A percentile compares a stretch with the other conserved stretches of the same genome.
Conservation (phyloP, 2,113 vertebrate species). For the Lampris incognitus region DNA sequence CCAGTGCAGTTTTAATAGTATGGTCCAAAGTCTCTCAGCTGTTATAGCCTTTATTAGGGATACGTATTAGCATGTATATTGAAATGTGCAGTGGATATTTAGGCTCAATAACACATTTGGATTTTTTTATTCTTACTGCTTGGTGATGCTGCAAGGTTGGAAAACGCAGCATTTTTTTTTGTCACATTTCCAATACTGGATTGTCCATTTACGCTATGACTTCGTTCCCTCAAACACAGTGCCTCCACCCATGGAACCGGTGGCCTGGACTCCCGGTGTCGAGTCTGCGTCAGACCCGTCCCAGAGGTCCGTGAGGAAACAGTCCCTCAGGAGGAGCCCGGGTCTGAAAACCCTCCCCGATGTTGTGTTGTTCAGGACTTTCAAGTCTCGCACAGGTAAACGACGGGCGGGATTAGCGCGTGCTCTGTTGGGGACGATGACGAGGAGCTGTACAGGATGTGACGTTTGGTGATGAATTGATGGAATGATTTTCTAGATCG, state of each 20-base stretch:
- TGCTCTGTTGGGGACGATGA: too few relatives aligned
- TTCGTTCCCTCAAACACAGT: conserved; percentile 45
- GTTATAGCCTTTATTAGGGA: too few relatives aligned
- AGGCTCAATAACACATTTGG: too few relatives aligned
- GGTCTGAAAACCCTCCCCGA: conserved; percentile 86
- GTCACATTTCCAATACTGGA: background rate
- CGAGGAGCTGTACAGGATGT: background rate
- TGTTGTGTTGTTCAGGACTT: conserved; percentile 82
- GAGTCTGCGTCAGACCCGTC: background rate
- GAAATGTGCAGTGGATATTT: too few relatives aligned
- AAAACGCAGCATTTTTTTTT: background rate
- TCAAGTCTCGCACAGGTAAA: conserved; percentile 84
- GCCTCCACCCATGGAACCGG: conserved; percentile 74
- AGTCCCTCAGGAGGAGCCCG: conserved; percentile 83
- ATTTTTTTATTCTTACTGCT: too few relatives aligned
- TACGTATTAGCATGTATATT: too few relatives aligned
- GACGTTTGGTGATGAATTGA: background rate
- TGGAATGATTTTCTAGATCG: conserved; percentile 7
- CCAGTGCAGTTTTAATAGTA: too few relatives aligned
- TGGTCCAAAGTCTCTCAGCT: too few relatives aligned
- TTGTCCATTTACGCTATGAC: background rate
- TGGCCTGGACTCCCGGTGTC: conserved; percentile 66
- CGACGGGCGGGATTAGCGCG: too few relatives aligned
- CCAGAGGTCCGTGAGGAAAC: conserved; percentile 78
- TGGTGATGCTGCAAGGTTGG: too few relatives aligned